Evolutionary conservation across 2,888 invertebrate species (phyloP), one percentile per base, ranked within the genome.

Genomic region (Ligdia adustata): DNA sequence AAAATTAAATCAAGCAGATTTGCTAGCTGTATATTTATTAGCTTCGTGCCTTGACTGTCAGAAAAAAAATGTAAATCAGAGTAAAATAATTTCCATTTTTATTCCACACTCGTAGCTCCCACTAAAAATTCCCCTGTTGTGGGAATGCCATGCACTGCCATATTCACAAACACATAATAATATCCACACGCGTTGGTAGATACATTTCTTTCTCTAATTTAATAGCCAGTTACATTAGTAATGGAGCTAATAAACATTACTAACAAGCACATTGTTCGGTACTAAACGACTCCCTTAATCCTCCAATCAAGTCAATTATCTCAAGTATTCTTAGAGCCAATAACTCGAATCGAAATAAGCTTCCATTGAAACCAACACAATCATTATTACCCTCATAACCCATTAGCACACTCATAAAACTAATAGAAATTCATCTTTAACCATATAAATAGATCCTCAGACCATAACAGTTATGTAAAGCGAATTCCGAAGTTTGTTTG

Each of bases 341-440:
- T n/a, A 12, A 1, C 5, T 38, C 15, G 4, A 27, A 20, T 9
- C 15, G 15, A 26, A n/a, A n/a, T n/a, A 26, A 6, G 12, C 4
- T 11, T 12, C 9, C 9, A 20, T 38, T 39, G 22, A 46, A 5
- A 45, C 39, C 9, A 18, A n/a, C 29, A 12, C 15, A 13, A 20
- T 31, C 13, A 32, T 28, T 18, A 39, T 33, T 16, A 47, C 33
- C 11, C 40, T 22, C 28, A 37, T 20, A 52, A 11, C 26, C 53
- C 35, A 55, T 55, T 55, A 58, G 39, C 51, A 49, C 41, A 32
- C 58, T 48, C 48, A 33, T 51, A 49, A 48, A 57, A 44, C 47
- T 35, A 52, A 51, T 46, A 49, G 31, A 42, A 42, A 51, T 34
- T 27, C 33, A 51, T 50, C 44, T 26, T 15, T 31, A 12, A 9